Base-by-base conservation (phyloP, 2,113 vertebrate species). In the Tautogolabrus adspersus region DNA sequence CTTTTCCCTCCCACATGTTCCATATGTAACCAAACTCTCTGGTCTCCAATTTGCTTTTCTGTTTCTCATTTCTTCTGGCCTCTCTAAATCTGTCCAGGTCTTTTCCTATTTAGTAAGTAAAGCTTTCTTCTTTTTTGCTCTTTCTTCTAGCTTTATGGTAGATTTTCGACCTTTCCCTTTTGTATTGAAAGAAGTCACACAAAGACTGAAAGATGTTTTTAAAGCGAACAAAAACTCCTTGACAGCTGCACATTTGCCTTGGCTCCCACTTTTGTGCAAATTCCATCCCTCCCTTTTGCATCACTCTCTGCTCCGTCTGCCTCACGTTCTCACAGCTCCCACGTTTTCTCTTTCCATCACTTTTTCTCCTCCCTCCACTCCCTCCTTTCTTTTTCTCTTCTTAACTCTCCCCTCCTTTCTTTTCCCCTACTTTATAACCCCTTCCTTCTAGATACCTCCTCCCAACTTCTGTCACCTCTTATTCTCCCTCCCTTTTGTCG, bases 181-280 rank as follows among this genome's bases (percentile, higher is more conserved):
- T 84, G 54, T 63, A 62, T 84, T 64, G 18, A 75, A 87, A 85
- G 81, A 87, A 81, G 81, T 67, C 47, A 42, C 62, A 58, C 51
- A 22, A 63, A 76, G 59, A 73, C 51, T 11, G 11, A 65, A 66
- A 86, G 62, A 73, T 85, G 79, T 88, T 89, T 91, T 90, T 79
- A 64, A 85, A 65, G 72, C 57, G 88, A 88, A 86, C 85, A 87
- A 86, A 92, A 49, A 88, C 81, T 92, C 81, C 76, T 72, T 88
- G 89, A 92, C 91, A 91, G 93, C 91, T 89, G 92, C 85, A 44
- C 87, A 77, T 91, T 91, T 82, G 76, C 84, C 78, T 94, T 89
- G 90, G 91, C 91, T 82, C 69, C 49, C 10, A 21, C 83, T 76
- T 88, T 84, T 85, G 74, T 89, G 64, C 73, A 80, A 92, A 93